These are phyloP conservation scores for Sycobia sp. DNA, from an alignment of 1,140 invertebrate genomes.

Conservation along the genomic window DNA sequence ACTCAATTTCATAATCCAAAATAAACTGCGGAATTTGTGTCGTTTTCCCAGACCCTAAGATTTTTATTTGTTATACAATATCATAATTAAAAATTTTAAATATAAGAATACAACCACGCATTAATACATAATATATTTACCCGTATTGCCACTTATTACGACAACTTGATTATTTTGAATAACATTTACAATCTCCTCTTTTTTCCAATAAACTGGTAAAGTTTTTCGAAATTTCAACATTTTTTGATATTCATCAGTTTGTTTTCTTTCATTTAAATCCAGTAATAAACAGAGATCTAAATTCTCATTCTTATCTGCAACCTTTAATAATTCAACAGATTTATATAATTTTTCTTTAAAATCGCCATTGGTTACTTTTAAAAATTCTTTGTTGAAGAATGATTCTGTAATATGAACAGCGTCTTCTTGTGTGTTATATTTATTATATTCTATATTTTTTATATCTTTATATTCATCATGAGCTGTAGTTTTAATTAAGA, in stretches of 20 bases:
- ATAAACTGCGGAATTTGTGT: slow-evolving; percentile 86
- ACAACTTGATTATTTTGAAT: slow-evolving; percentile 73
- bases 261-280: slow-evolving; percentile 39
- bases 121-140: slow-evolving; percentile 52
- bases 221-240: slow-evolving; percentile 68
- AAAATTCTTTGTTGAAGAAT: slow-evolving; percentile 60
- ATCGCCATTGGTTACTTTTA: slow-evolving; percentile 56
- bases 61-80: not conserved
- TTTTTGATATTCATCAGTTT: slow-evolving; percentile 61
- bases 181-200: slow-evolving; percentile 65
- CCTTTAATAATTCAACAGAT: slow-evolving; percentile 36
- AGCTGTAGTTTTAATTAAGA: no score
- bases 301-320: slow-evolving; percentile 39
- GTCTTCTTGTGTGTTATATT: no score
- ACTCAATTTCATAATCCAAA: slow-evolving; percentile 76
- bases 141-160: slow-evolving; percentile 82
- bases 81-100: not conserved
- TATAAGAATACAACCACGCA: not conserved
- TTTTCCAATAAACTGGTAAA: slow-evolving; percentile 69
- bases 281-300: slow-evolving; percentile 46
- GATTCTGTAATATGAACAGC: slow-evolving; percentile 58
- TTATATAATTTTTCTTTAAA: slow-evolving; percentile 58
- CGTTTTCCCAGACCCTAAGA: slow-evolving; percentile 71
- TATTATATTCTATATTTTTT: no score
- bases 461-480: no score